Percentiles rank a stretch among this genome's conserved stretches.
Evolutionary conservation across 2,113 vertebrate species (phyloP).

Genomic region (Oreocharis arfaki): DNA sequence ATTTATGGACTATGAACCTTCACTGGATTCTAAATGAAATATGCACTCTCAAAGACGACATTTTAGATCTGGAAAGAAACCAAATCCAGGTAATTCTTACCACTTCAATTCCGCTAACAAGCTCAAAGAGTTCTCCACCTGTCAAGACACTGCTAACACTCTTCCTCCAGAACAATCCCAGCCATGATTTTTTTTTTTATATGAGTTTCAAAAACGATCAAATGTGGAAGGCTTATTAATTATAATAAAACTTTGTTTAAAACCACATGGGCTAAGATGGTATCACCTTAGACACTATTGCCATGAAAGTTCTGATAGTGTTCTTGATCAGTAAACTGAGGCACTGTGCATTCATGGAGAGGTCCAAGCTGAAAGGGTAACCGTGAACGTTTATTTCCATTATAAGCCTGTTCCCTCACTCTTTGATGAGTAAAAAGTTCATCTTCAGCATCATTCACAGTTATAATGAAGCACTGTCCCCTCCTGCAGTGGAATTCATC

Average conservation of each 20-base stretch:
- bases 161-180: background rate
- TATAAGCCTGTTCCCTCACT: background rate
- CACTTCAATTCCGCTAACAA: background rate
- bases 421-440: background rate
- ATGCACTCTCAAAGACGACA: background rate
- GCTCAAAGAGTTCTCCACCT: background rate
- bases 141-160: background rate
- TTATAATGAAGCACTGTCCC: background rate
- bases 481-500: background rate
- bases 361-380: background rate
- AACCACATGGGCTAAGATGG: background rate
- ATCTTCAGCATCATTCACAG: background rate
- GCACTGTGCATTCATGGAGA: background rate
- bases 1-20: background rate
- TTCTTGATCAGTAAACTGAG: background rate
- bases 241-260: background rate
- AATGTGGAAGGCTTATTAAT: background rate
- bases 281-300: background rate
- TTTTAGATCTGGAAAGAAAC: conserved; percentile 6
- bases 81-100: background rate
- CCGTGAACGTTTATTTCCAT: background rate
- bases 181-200: background rate
- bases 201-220: background rate
- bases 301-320: background rate
- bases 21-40: background rate